Conservation (phyloP, 2,888 invertebrate species). For the Andrena chrysosceles region DNA sequence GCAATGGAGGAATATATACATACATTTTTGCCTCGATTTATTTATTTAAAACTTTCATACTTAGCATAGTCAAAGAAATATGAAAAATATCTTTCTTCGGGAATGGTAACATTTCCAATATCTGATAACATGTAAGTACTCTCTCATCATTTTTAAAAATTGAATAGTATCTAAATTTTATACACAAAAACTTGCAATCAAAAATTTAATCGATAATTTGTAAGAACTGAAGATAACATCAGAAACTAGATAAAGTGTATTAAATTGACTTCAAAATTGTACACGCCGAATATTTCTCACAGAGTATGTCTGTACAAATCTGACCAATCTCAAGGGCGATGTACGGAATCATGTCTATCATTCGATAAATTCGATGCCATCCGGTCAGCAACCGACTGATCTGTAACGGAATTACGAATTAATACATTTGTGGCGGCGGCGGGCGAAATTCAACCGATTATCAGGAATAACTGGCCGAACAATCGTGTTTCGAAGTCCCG, state of each 20-base stretch:
- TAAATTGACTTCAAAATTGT: no score
- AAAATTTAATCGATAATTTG: no score
- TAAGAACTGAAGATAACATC: no score
- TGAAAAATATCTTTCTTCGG: not conserved
- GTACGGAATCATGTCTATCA: slow-evolving; percentile 53
- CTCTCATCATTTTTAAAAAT: no score
- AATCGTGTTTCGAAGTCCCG: slow-evolving; percentile 73
- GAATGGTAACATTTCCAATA: not conserved
- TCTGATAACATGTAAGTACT: not conserved
- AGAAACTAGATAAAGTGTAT: not conserved
- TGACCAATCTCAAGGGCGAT: slow-evolving; percentile 27
- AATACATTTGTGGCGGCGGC: slow-evolving; percentile 69
- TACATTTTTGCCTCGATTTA: not conserved
- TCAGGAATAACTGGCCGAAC: slow-evolving; percentile 71
- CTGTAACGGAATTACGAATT: slow-evolving; percentile 71
- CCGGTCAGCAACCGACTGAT: slow-evolving; percentile 59
- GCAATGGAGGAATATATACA: not conserved
- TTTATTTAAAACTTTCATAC: no score
- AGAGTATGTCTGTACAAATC: not conserved
- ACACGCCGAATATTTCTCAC: not conserved
- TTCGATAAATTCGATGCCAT: slow-evolving; percentile 52
- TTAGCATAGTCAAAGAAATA: not conserved
- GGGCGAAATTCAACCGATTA: slow-evolving; percentile 74
- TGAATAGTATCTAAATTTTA: no score
- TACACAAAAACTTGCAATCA: no score